phyloP scores from a whole-genome alignment of 2,888 invertebrate genomes.

The Bimastos eiseni region DNA sequence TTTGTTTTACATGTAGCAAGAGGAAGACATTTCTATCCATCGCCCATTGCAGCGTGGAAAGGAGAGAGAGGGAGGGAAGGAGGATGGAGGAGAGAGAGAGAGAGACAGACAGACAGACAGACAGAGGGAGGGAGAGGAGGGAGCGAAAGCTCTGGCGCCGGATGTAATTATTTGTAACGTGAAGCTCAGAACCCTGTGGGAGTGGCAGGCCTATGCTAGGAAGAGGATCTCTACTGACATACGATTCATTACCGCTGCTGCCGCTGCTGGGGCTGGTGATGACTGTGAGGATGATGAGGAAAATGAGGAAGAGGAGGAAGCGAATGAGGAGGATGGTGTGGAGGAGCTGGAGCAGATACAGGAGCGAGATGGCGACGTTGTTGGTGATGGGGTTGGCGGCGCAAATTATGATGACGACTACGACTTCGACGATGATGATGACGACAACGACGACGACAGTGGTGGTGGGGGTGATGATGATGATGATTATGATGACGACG shows the following conservation, averaged over 20 bases:
- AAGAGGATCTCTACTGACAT: neutral
- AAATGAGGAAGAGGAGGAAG: neutral
- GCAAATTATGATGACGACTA: neutral
- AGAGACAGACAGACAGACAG: too few species aligned
- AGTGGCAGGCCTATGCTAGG: neutral
- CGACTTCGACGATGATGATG: neutral
- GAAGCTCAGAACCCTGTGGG: neutral
- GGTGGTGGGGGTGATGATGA: neutral
- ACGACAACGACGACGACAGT: neutral
- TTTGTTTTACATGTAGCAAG: too few species aligned
- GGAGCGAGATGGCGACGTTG: neutral
- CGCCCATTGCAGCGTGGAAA: too few species aligned
- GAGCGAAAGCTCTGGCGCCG: neutral
- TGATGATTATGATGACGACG: neutral
- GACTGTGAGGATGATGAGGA: neutral
- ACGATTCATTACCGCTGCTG: neutral
- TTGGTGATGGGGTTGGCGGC: neutral
- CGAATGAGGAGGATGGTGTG: neutral
- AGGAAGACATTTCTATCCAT: too few species aligned
- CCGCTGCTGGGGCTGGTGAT: neutral
- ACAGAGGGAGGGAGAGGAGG: neutral
- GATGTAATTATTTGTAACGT: slow-evolving; percentile 4
- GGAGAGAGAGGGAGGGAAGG: neutral
- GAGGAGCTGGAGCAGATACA: too few species aligned
- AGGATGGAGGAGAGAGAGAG: too few species aligned